phyloP scores from a whole-genome alignment of 1,140 invertebrate species.

The Diuraphis noxia region DNA sequence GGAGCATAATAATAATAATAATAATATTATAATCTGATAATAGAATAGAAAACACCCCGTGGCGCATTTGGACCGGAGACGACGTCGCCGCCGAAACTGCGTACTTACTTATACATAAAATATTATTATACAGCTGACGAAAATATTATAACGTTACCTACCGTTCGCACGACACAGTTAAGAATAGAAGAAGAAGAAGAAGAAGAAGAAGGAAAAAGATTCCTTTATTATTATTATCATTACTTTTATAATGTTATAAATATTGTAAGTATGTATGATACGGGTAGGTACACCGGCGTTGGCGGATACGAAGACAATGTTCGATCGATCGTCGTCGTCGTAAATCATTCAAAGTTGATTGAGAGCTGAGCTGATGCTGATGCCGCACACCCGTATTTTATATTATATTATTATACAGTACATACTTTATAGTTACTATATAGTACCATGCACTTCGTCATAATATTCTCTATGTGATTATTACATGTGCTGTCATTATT shows the following conservation, averaged over 20 bases:
- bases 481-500: background rate
- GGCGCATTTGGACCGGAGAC: background rate
- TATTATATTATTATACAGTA: no score
- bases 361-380: background rate
- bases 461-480: background rate
- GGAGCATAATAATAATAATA: background rate
- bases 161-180: background rate
- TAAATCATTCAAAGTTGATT: constrained; percentile 26
- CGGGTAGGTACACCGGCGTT: background rate
- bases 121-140: background rate
- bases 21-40: constrained; percentile 37
- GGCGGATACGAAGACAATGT: background rate
- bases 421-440: background rate
- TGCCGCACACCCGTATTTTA: background rate
- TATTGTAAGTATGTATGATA: background rate
- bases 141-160: background rate
- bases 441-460: background rate
- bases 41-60: constrained; percentile 33
- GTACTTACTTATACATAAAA: background rate
- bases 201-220: background rate
- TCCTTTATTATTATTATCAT: background rate
- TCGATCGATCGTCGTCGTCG: background rate
- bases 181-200: background rate
- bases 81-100: background rate
- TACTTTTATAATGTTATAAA: background rate